Conservation (phyloP, 2,113 vertebrate species). For the Cervus canadensis region DNA sequence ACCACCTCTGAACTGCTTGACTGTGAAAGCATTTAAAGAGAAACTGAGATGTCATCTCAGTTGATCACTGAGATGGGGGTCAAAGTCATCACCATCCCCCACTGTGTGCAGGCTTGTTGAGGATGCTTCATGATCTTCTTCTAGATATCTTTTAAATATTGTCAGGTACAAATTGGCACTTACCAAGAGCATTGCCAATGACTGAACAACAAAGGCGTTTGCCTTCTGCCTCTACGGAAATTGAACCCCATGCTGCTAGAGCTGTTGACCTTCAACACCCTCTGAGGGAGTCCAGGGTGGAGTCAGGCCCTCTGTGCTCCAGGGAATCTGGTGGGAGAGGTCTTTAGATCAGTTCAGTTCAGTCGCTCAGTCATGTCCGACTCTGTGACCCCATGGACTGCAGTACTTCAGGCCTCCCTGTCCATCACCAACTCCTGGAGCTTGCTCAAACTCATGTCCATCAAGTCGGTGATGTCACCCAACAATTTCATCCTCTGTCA, state of each 20-base stretch:
- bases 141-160: neutral
- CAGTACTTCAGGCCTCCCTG: neutral
- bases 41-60: neutral
- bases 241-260: neutral
- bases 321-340: neutral
- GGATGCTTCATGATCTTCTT: neutral
- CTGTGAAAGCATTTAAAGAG: neutral
- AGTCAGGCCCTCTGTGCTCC: neutral
- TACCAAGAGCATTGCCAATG: neutral
- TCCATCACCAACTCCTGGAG: neutral
- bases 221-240: neutral
- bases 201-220: neutral
- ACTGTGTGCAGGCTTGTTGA: neutral
- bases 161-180: neutral
- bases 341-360: neutral
- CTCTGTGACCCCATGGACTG: neutral
- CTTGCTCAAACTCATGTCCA: neutral
- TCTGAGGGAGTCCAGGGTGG: neutral
- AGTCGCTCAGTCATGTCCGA: neutral
- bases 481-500: neutral
- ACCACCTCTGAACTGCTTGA: neutral
- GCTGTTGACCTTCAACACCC: neutral
- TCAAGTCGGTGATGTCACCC: neutral
- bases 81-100: neutral
- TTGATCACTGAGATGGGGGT: neutral